Base-by-base conservation (phyloP, 2,888 invertebrate genomes). In the Amorpha juglandis region DNA sequence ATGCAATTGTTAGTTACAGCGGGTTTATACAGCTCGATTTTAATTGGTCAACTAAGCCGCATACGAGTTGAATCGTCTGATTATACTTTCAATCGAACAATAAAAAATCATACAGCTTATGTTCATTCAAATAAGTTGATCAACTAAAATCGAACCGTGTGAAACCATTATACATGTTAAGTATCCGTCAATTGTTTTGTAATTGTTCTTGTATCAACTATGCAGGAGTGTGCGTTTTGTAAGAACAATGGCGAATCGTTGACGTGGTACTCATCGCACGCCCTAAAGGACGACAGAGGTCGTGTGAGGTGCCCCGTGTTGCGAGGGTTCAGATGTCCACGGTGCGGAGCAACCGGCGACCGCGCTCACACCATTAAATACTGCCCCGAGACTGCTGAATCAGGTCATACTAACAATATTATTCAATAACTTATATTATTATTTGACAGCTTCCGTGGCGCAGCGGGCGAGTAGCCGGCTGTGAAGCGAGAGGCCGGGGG, bases 341-440 rank as follows among this genome's bases (percentile, higher is more conserved):
- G 95, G 52, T 97, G 97, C 74, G 94, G 94, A 6, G 95, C 95
- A 51, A 95, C 94, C 27, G 97, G 97, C 6, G 96, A 96, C 77
- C 83, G 86, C 16, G 96, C 97, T 0, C 97, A 97, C 81, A 97
- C 97, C 1, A 90, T 96, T 70, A 96, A 96, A 76, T 97, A 97
- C 83, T 97, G 97, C 77, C 96, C 95, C 0, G 79, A 83, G 27
- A 80, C 77, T 65, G 67, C 66, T 11, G 74, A 79, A 68, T 64
- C 77, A 58, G 35, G 35, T 47, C 19, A 42, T 33, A 0, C 42
- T n/a, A 27, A 27, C n/a, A 38, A 14, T 45, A 11, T 45, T 45
- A 14, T 53, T 53, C 0, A 16, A 16, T 50, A 50, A 50, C 8
- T n/a, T n/a, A 53, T 35, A 27, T 14, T 14, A 27, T 3, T n/a